phyloP scores from a whole-genome alignment of 1,140 invertebrate species.

The Cydia splendana region DNA sequence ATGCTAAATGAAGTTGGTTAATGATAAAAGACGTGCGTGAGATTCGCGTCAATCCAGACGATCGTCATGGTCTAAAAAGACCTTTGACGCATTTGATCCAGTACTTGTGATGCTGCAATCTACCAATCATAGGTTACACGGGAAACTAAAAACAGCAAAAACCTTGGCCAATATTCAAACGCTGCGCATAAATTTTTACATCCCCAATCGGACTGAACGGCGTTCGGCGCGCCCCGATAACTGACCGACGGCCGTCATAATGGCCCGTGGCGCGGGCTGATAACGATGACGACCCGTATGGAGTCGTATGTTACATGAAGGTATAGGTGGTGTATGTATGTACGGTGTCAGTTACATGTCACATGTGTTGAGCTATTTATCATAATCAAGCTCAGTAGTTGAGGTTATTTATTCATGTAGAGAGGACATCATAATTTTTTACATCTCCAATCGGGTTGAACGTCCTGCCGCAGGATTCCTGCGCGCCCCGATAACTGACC shows the following conservation, averaged over 20 bases:
- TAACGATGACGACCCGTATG: slow-evolving; percentile 16
- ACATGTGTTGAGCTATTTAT: background rate
- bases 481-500: background rate
- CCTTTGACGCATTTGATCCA: too few species aligned
- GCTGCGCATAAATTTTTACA: slow-evolving; percentile 26
- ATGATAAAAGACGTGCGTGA: too few species aligned
- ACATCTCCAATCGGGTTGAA: too few species aligned
- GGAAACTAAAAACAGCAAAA: background rate
- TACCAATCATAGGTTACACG: too few species aligned
- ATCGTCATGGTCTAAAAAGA: too few species aligned
- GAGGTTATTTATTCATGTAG: too few species aligned
- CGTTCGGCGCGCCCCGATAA: background rate
- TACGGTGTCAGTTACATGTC: background rate
- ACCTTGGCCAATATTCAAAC: slow-evolving; percentile 16
- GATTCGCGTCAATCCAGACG: too few species aligned
- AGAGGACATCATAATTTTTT: too few species aligned
- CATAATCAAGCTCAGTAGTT: background rate
- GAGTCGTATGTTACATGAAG: background rate
- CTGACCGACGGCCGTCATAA: slow-evolving; percentile 25
- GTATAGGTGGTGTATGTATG: too few species aligned
- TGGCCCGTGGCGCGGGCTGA: background rate
- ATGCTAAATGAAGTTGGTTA: too few species aligned
- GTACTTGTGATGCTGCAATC: background rate
- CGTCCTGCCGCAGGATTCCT: too few species aligned
- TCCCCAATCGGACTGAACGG: background rate